phyloP scores from a whole-genome alignment of 2,113 vertebrate species.

The Trematocara marginatum region DNA sequence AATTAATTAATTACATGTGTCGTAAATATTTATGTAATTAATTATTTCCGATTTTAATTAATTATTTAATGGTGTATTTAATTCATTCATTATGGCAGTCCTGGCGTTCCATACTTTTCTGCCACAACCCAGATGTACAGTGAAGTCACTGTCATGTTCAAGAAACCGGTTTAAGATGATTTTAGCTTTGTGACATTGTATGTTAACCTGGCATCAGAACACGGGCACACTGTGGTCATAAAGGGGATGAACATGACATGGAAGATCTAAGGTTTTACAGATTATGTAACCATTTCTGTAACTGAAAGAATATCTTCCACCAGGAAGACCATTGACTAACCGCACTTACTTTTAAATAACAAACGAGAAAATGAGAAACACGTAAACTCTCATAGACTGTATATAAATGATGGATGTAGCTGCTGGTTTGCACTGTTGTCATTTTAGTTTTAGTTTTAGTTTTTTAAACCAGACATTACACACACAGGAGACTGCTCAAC shows the following conservation, averaged over 20 bases:
- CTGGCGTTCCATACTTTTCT: too few relatives aligned
- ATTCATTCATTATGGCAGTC: background rate
- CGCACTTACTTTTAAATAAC: background rate
- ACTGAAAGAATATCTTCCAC: accelerated
- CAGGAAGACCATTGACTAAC: background rate
- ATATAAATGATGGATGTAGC: background rate
- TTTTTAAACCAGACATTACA: background rate
- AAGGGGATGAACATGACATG: accelerated
- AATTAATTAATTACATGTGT: too few relatives aligned
- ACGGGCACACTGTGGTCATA: background rate
- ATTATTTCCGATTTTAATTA: background rate
- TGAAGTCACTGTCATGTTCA: accelerated
- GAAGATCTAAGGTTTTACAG: background rate
- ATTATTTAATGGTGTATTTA: background rate
- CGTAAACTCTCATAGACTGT: accelerated
- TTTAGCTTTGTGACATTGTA: background rate
- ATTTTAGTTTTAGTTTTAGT: background rate
- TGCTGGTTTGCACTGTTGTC: background rate
- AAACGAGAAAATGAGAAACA: background rate
- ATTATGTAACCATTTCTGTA: background rate
- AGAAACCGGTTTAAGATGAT: background rate
- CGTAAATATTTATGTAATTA: background rate
- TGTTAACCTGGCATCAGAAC: background rate
- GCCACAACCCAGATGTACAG: background rate
- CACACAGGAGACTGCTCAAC: background rate